Conservation (phyloP, 2,797 vertebrate genomes). For the Ara ararauna region DNA sequence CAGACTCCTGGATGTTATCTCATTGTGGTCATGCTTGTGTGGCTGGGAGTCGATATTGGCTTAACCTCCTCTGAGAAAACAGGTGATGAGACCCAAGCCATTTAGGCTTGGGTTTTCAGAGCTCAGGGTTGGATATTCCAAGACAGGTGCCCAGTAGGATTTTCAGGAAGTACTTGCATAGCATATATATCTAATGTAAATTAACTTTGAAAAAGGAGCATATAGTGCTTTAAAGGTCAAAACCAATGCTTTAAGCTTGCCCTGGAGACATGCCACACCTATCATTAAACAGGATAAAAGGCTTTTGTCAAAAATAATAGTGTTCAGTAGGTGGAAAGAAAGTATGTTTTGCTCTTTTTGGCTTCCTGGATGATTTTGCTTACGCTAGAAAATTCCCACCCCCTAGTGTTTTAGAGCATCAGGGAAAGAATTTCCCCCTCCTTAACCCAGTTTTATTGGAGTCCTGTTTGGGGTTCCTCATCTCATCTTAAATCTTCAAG, state of each 20-base stretch:
- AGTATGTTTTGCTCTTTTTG: neutral
- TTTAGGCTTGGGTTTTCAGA: neutral
- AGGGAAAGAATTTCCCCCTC: neutral
- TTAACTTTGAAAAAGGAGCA: conserved; percentile 1
- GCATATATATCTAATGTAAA: neutral
- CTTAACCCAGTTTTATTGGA: neutral
- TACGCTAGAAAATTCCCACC: neutral
- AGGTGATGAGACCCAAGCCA: neutral
- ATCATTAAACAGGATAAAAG: neutral
- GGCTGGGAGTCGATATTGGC: neutral
- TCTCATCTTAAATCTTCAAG: neutral
- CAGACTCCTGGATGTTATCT: neutral
- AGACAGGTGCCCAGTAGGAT: neutral
- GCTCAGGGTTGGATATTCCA: neutral
- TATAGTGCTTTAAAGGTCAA: conserved; percentile 25
- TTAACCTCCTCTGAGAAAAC: neutral
- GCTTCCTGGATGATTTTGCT: neutral
- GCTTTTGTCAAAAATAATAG: neutral
- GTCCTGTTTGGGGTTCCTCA: neutral
- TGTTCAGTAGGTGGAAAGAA: neutral
- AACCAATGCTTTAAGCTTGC: conserved; percentile 6
- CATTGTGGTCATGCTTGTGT: neutral
- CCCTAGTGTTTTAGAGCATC: neutral
- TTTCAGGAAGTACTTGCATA: conserved; percentile 2
- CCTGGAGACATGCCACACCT: neutral